Base-by-base conservation (phyloP, 1,140 invertebrate species). In the Eumaeus atala region DNA sequence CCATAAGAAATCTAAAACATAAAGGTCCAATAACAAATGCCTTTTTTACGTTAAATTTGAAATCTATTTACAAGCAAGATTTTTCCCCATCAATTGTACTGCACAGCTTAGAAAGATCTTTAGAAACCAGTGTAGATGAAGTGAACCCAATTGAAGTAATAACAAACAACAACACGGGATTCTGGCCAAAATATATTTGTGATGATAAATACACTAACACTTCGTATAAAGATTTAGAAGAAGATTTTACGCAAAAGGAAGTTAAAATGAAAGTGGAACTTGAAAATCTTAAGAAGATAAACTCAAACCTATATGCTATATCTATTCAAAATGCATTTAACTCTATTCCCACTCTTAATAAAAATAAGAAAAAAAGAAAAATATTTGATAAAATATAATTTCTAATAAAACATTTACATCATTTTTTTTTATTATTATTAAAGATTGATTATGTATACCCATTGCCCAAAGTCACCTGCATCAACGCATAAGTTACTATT, bases 1-100 rank as follows among this genome's bases (percentile, higher is more conserved):
- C 93, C 50, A 78, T 94, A 9, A 90, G 91, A 59, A 92, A 89
- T 9, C 87, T 97, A 18, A 78, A 84, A 16, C 92, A 94, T 62
- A 94, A 93, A 78, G 94, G 93, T 14, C 68, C 90, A 5, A 88
- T 96, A 0, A 93, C 90, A 5, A 94, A 95, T 80, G 89, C 91
- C 0, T 89, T 91, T 44, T 90, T 94, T 48, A 70, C 74, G 4
- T 40, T 70, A 3, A 84, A 84, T 53, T 64, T 60, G 52, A 64
- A 69, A 12, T 62, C 75, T 14, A 87, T 85, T 51, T 83, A 74
- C 57, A 70, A 79, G 48, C 77, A 81, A 63, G 70, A 85, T 9
- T 84, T 84, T 58, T 58, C 58, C 16, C 81, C 84, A 1, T 73
- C 42, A 37, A 69, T 84, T 35, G 59, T 82, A 18, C 54, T 84